phyloP scores from a whole-genome alignment of 2,888 invertebrate genomes.

The Hyposoter didymator region DNA sequence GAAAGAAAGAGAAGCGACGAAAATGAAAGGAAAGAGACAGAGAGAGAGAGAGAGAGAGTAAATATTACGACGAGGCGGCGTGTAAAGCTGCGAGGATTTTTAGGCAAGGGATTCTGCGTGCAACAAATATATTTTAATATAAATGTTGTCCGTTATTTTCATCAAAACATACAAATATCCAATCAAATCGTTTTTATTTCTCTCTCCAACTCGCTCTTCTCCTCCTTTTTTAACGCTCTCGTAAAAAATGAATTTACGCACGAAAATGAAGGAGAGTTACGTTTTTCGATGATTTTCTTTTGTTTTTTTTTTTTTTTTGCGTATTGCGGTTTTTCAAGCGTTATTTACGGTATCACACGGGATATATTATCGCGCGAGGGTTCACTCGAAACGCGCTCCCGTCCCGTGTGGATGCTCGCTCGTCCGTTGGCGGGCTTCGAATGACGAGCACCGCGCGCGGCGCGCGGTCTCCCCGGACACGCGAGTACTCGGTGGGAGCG shows the following conservation, averaged over 20 bases:
- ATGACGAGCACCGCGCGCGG: conserved; percentile 79
- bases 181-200: conserved; percentile 30
- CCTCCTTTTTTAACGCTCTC: conserved; percentile 11
- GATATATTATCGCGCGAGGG: conserved; percentile 46
- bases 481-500: conserved; percentile 11
- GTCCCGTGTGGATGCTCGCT: conserved; percentile 82
- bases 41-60: conserved; percentile 1
- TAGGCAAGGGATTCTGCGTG: background rate
- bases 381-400: conserved; percentile 74
- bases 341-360: conserved; percentile 44
- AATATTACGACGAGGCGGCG: background rate
- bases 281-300: background rate
- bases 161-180: conserved; percentile 22
- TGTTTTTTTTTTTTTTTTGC: background rate
- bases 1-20: background rate
- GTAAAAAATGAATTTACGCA: background rate
- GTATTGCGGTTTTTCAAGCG: background rate
- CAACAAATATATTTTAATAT: conserved; percentile 8
- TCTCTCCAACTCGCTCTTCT: conserved; percentile 8
- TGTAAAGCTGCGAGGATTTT: conserved; percentile 10
- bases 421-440: conserved; percentile 84
- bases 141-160: background rate
- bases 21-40: background rate
- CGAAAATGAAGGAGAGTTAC: conserved; percentile 16
- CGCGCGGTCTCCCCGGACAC: conserved; percentile 74